Conservation (phyloP, 2,797 vertebrate species). For the Gobio occitaniae region DNA sequence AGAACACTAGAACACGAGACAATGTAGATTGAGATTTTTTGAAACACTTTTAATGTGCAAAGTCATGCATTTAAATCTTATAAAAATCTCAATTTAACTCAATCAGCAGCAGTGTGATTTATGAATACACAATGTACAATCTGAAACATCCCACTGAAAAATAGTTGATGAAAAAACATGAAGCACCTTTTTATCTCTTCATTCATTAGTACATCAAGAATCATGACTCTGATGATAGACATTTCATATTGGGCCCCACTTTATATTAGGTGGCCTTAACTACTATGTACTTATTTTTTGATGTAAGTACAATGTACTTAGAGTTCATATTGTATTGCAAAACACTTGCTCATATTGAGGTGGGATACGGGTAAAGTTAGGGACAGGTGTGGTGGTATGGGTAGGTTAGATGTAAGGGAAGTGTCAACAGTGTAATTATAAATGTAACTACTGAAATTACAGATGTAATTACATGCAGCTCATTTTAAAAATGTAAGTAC, state of each 20-base stretch:
- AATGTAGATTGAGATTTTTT: constrained; percentile 58
- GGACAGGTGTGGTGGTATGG: too few species aligned
- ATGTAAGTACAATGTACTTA: too few species aligned
- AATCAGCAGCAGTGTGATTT: constrained; percentile 64
- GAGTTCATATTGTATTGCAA: too few species aligned
- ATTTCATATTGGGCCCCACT: not conserved
- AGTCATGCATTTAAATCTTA: constrained; percentile 75
- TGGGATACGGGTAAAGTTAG: too few species aligned
- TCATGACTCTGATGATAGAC: not conserved
- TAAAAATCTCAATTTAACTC: constrained; percentile 61
- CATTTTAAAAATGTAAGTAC: too few species aligned
- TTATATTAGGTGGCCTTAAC: too few species aligned
- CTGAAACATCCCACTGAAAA: constrained; percentile 20
- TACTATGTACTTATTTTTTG: too few species aligned
- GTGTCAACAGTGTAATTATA: too few species aligned
- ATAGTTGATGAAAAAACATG: not conserved
- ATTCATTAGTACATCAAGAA: constrained; percentile 9
- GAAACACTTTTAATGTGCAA: constrained; percentile 79
- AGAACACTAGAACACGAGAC: not conserved
- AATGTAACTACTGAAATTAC: too few species aligned
- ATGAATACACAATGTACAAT: constrained; percentile 20
- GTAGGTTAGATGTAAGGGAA: too few species aligned
- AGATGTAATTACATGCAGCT: too few species aligned
- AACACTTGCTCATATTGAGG: too few species aligned
- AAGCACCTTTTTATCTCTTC: constrained; percentile 12